Evolutionary conservation across 64 coral and sea anemone genomes (phyloP), one percentile per base, ranked within the genome.

Genomic region (Montipora sp.): DNA sequence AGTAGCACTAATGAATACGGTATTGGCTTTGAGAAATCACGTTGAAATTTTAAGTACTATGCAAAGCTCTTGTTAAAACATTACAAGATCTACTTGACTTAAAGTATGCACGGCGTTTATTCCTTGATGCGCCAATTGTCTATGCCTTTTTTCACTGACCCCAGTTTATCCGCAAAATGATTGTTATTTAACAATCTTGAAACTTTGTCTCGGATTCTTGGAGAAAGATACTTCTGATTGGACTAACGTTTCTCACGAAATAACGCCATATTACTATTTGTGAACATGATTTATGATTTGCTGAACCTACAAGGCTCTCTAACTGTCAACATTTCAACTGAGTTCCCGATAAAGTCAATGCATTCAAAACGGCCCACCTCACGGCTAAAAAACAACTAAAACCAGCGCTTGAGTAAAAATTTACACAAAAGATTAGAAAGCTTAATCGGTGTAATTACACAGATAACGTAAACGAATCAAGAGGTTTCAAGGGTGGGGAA

Each of bases 231-330:
- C 36, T 36, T 36, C 36, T 36, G 36, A 36, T 36, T 36, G 36
- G 36, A 36, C 36, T 36, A 36, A 36, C 36, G 1, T 36, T 63
- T 6, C 14, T 84, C 60, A 47, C 66, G 65, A 70, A 85, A 84
- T 15, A 12, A 12, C 14, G 24, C 65, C 21, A 7, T 22, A 21
- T 18, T 45, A 22, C 47, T 19, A 47, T 85, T 46, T 49, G 11
- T 70, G 36, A n/a, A 69, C 2, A 70, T 84, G 61, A 84, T 66
- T 71, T 71, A 85, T 51, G 82, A 73, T 85, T 85, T 72, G 65
- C 45, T n/a, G 22, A 13, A 71, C 47, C 36, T 49, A 51, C 23
- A 46, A 49, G n/a, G 18, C 2, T 27, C 45, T 20, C 5, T 45
- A n/a, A 13, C 60, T 71, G 9, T 71, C 61, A 72, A 50, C 21